phyloP scores from a whole-genome alignment of 2,888 invertebrate genomes.

The Molorchus minor region DNA sequence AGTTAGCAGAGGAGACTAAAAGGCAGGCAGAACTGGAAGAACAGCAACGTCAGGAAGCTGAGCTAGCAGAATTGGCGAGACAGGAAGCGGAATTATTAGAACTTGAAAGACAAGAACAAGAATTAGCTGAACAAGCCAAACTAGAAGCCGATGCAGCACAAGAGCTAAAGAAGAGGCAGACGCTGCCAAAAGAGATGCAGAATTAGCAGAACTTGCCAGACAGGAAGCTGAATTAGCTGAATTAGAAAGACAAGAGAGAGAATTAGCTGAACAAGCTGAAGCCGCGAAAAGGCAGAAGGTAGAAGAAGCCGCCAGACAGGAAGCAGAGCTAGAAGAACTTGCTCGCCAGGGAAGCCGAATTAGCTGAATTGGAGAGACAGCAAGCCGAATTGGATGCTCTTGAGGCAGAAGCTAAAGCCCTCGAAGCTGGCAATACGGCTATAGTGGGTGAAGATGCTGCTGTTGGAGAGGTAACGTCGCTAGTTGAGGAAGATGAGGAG shows the following conservation, averaged over 20 bases:
- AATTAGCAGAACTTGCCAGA: slow-evolving; percentile 53
- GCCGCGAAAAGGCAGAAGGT: slow-evolving; percentile 61
- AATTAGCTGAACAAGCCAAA: slow-evolving; percentile 66
- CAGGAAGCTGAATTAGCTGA: slow-evolving; percentile 73
- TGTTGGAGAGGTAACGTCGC: slow-evolving; percentile 67
- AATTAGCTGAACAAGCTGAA: slow-evolving; percentile 44
- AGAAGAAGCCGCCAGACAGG: slow-evolving; percentile 60
- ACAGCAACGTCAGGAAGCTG: slow-evolving; percentile 65
- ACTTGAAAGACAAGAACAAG: slow-evolving; percentile 66
- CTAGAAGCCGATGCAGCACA: slow-evolving; percentile 73
- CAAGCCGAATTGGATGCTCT: slow-evolving; percentile 54
- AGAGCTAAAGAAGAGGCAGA: too few relatives aligned
- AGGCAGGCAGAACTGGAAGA: slow-evolving; percentile 68
- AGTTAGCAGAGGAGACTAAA: slow-evolving; percentile 68
- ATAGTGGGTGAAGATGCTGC: slow-evolving; percentile 55
- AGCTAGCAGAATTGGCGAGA: slow-evolving; percentile 61
- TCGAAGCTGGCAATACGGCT: slow-evolving; percentile 39
- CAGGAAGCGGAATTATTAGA: slow-evolving; percentile 68
- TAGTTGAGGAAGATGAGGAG: slow-evolving; percentile 46
- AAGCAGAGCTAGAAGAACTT: slow-evolving; percentile 65
- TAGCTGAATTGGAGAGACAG: slow-evolving; percentile 51
- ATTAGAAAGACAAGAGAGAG: slow-evolving; percentile 67
- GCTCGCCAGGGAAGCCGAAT: slow-evolving; percentile 55
- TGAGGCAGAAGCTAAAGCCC: slow-evolving; percentile 51
- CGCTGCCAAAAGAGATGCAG: slow-evolving; percentile 69